phyloP scores from a whole-genome alignment of 1,140 invertebrate species.

The Papilio glaucus region DNA sequence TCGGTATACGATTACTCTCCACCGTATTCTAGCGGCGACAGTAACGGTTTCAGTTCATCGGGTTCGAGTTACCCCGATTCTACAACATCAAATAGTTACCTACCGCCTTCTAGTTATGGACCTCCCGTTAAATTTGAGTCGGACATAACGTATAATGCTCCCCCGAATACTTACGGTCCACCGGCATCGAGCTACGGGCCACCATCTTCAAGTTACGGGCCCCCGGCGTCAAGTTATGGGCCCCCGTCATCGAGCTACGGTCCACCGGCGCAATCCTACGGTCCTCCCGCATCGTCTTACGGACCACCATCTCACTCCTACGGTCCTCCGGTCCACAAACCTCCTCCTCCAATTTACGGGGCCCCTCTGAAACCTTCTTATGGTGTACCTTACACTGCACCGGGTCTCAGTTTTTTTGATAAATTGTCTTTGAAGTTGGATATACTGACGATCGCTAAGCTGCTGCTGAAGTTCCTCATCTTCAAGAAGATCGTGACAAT shows the following conservation, averaged over 20 bases:
- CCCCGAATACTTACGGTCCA: conserved; percentile 68
- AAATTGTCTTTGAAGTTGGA: conserved; percentile 88
- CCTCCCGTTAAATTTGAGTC: conserved; percentile 70
- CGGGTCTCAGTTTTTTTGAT: conserved; percentile 81
- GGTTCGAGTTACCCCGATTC: conserved; percentile 52
- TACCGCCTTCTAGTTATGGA: conserved; percentile 59
- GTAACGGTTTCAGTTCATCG: conserved; percentile 55
- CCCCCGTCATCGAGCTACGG: conserved; percentile 77
- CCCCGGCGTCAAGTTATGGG: conserved; percentile 69
- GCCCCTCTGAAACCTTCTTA: conserved; percentile 75
- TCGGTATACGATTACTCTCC: conserved; percentile 73
- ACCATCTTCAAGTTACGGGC: conserved; percentile 56
- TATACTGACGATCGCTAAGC: conserved; percentile 88
- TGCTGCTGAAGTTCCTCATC: conserved; percentile 88
- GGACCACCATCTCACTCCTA: conserved; percentile 61
- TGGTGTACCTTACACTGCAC: conserved; percentile 82
- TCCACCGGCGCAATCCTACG: conserved; percentile 73
- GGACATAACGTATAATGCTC: conserved; percentile 68
- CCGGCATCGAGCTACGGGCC: conserved; percentile 64
- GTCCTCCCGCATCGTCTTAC: conserved; percentile 64
- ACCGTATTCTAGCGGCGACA: conserved; percentile 56
- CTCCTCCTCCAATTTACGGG: conserved; percentile 75
- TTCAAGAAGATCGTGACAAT: conserved; percentile 92
- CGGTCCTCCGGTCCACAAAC: conserved; percentile 71
- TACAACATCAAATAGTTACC: conserved; percentile 55